Evolutionary conservation across 2,113 vertebrate genomes (phyloP).

Genomic region (Clarias gariepinus): DNA sequence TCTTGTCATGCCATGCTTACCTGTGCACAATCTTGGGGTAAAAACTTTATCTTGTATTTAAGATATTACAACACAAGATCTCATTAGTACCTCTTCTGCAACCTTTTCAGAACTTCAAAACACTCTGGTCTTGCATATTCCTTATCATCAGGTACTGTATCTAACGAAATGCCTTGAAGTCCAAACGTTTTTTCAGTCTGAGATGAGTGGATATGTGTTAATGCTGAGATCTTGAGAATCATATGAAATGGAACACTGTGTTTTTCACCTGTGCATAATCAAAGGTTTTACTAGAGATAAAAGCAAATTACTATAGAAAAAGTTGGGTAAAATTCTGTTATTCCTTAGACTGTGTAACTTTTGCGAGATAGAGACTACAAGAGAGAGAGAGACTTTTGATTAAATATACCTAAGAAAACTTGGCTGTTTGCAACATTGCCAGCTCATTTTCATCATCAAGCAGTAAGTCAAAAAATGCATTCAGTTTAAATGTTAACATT

Average conservation of each 20-base stretch:
- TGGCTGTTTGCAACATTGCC: slow-evolving; percentile 66
- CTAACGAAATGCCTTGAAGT: slow-evolving; percentile 7
- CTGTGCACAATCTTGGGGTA: neutral
- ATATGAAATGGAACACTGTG: neutral
- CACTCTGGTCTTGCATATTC: slow-evolving; percentile 27
- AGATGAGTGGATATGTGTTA: neutral
- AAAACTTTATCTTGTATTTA: neutral
- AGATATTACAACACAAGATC: neutral
- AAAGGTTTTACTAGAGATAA: neutral
- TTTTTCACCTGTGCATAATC: neutral
- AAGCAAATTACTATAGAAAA: neutral
- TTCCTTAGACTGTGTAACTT: neutral
- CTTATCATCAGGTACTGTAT: neutral
- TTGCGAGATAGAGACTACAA: slow-evolving; percentile 6
- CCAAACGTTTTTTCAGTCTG: neutral
- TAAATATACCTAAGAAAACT: slow-evolving; percentile 55
- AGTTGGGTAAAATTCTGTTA: neutral
- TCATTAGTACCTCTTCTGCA: slow-evolving; percentile 7
- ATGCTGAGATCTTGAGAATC: neutral
- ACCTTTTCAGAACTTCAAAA: slow-evolving; percentile 3
- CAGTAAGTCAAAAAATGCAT: neutral
- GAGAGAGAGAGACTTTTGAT: slow-evolving; percentile 42
- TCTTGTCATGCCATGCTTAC: neutral
- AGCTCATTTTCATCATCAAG: slow-evolving; percentile 71
- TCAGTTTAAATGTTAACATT: neutral